Evolutionary conservation across 2,113 vertebrate species (phyloP), one percentile per base, ranked within the genome.

Genomic region (Ancistrus triradiatus): DNA sequence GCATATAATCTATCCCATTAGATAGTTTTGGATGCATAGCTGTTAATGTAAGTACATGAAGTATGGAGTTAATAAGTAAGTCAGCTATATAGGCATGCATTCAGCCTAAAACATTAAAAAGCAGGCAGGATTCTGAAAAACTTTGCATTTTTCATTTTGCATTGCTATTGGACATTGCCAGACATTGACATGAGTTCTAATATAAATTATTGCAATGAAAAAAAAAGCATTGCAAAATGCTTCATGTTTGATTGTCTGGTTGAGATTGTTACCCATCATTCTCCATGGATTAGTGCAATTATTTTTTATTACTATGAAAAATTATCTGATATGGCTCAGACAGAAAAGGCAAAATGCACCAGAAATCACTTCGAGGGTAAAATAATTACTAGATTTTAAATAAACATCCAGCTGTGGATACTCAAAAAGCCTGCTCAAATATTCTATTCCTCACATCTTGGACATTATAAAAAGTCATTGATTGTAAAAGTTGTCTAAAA

Each of bases 11-110:
- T n/a, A n/a, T n/a, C n/a, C n/a, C n/a, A n/a, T n/a, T n/a, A n/a
- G n/a, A n/a, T n/a, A n/a, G n/a, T n/a, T n/a, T n/a, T n/a, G n/a
- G n/a, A n/a, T n/a, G n/a, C n/a, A n/a, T n/a, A n/a, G n/a, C n/a
- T n/a, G n/a, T n/a, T n/a, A n/a, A n/a, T n/a, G n/a, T n/a, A n/a
- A n/a, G 35, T 37, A 18, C 22, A 48, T 19, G 22, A 40, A n/a
- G 49, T 21, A 15, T 31, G 3, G 49, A 66, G 42, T 68, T 59
- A 68, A 61, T 68, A 43, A 61, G 28, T 72, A 48, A 56, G 21
- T 27, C 10, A 53, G 43, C 35, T 37, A 7, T 37, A 3, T 11
- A 10, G 35, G 35, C 35, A 37, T 37, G 9, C 35, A 37, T 37
- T 6, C 10, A 28, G 21, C 28, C 47, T 44, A 19, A 11, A 50